Evolutionary conservation across 64 coral and sea anemone species (phyloP).

Genomic region (Acropora yongei): DNA sequence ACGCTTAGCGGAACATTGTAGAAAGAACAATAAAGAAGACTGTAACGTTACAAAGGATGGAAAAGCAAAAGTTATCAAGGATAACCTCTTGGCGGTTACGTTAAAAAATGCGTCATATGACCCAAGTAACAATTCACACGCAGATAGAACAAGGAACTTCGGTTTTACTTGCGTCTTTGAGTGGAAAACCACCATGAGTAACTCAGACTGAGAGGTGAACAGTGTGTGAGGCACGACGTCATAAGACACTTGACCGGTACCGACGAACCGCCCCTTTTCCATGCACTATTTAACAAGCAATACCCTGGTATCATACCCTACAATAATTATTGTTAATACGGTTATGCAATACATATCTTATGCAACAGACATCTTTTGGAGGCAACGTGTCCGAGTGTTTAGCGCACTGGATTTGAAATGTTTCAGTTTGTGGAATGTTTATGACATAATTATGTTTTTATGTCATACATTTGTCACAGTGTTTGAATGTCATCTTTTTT

Average conservation of each 20-base stretch:
- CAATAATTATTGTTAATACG: too few species aligned
- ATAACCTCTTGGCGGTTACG: background rate
- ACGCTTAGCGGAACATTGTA: background rate
- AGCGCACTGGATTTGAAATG: too few species aligned
- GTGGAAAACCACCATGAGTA: background rate
- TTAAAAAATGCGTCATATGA: background rate
- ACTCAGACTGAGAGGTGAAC: background rate
- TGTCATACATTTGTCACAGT: too few species aligned
- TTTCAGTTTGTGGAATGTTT: too few species aligned
- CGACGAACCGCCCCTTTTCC: background rate
- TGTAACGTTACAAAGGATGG: too few species aligned
- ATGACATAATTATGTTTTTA: too few species aligned
- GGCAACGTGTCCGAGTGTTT: too few species aligned
- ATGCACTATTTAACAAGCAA: background rate
- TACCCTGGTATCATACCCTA: too few species aligned
- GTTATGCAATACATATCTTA: too few species aligned
- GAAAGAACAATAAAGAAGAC: background rate
- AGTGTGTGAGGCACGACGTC: background rate
- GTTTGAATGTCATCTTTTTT: too few species aligned
- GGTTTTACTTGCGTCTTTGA: background rate
- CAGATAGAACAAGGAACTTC: background rate
- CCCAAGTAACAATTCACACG: background rate
- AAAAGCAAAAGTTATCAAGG: background rate
- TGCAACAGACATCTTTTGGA: too few species aligned
- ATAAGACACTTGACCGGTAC: background rate